Base-by-base conservation (phyloP, 2,797 vertebrate genomes). In the Gallinago stenura region DNA sequence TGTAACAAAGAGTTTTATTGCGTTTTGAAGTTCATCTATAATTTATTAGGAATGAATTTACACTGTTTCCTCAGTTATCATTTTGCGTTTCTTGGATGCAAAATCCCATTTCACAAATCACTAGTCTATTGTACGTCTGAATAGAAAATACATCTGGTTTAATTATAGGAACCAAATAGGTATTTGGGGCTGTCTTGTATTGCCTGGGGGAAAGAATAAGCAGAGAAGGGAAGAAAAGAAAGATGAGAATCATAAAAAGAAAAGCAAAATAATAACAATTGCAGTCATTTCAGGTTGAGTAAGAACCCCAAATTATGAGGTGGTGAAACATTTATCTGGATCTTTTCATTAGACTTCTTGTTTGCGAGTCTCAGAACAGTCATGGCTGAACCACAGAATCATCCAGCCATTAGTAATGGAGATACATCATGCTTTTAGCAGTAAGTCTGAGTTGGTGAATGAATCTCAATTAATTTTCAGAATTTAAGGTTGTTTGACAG, bases 111-210 rank as follows among this genome's bases (percentile, higher is more conserved):
- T 86, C 77, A 89, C 56, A 87, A 93, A 62, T 79, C 9, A 0
- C 77, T 76, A 50, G 45, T 86, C 65, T 41, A 26, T 84, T 84
- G 84, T 53, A 57, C 66, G 70, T 24, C 60, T 89, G 83, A 82
- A 45, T 5, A 87, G 56, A 70, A 91, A 77, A 84, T 73, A 66
- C 62, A 73, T 90, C 77, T 89, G 66, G n/a, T 68, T 82, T 95
- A 90, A 97, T 95, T 95, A 83, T 53, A 79, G 85, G 18, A 94
- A 80, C 43, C 51, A 79, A 89, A 83, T 45, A 94, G 89, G 66
- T 93, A 37, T 73, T 79, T 93, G 70, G 71, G 81, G 30, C 77
- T 69, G 15, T 77, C 70, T 90, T 4, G 1, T 87, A 31, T 87
- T 92, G 90, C 88, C 83, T 54, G n/a, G 71, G 62, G 90, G 80